Percentiles rank a stretch among this genome's conserved stretches.
Conservation (phyloP, 2,888 invertebrate species). For the Rhingia rostrata region DNA sequence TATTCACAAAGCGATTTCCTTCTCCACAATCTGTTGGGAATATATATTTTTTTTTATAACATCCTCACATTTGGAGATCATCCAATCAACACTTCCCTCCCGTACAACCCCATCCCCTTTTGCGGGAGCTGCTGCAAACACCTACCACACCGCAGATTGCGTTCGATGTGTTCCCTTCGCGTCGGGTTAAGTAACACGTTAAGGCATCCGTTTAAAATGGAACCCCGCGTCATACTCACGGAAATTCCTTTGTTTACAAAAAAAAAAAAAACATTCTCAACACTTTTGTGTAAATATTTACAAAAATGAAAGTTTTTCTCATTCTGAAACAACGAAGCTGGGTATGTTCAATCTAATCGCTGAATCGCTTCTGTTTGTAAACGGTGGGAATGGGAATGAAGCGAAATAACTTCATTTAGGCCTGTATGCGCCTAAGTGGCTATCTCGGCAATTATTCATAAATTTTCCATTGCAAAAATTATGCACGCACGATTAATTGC, state of each 20-base stretch:
- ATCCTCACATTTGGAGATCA: slow-evolving; percentile 34
- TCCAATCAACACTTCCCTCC: slow-evolving; percentile 31
- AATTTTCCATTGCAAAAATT: neutral
- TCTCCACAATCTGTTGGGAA: slow-evolving; percentile 10
- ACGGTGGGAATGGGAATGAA: neutral
- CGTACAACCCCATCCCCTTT: neutral
- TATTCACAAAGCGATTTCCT: slow-evolving; percentile 30
- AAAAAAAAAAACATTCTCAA: slow-evolving; percentile 28
- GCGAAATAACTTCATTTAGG: neutral
- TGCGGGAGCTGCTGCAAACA: neutral
- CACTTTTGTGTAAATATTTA: slow-evolving; percentile 56
- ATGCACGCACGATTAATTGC: no score
- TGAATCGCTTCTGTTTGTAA: slow-evolving; percentile 4
- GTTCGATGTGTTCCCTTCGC: slow-evolving; percentile 12
- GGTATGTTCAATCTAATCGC: slow-evolving; percentile 19
- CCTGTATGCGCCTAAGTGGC: neutral
- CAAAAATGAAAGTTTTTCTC: slow-evolving; percentile 46
- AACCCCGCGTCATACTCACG: slow-evolving; percentile 7
- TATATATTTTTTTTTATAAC: slow-evolving; percentile 6
- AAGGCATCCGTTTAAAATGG: slow-evolving; percentile 35
- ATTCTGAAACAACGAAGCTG: slow-evolving; percentile 23
- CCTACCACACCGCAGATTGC: neutral
- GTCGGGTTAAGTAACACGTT: slow-evolving; percentile 35
- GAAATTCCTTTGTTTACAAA: slow-evolving; percentile 44
- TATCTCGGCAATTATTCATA: slow-evolving; percentile 37